Base-by-base conservation (phyloP, 1,140 invertebrate genomes). In the Chironomus striatipennis region DNA sequence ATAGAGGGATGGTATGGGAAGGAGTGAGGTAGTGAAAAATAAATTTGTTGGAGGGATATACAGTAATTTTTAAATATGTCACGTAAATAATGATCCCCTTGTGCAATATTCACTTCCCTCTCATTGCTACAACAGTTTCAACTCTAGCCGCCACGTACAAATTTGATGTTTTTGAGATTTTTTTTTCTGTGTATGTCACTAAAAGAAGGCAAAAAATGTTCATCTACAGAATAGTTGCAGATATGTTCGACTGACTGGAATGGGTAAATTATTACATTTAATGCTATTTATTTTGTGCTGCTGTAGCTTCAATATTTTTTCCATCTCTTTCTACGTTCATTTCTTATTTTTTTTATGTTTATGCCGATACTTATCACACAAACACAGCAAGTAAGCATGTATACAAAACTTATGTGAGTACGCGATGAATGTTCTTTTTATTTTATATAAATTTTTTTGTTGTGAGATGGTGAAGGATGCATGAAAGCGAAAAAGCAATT, bases 31-130 rank as follows among this genome's bases (percentile, higher is more conserved):
- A 65, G n/a, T 15, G 17, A 65, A 67, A 8, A 67, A 2, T 20
- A 3, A 3, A 6, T 18, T 20, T 70, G 65, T 34, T 34, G 15
- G 42, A 18, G 42, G 34, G 42, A n/a, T 15, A 73, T 12, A 73
- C 42, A 17, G 24, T 75, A 75, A 75, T 75, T 75, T 75, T 73
- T 75, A 75, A 75, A 75, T 75, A 64, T 75, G 75, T 75, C 75
- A 75, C 75, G 75, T 75, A 75, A 75, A 42, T 73, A 75, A 75
- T 70, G 70, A 75, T 70, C 43, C 75, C 72, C 75, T 65, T 75
- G 75, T 75, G 75, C 75, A 75, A 75, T 73, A 75, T 75, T 75
- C 75, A 75, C 75, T 75, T 75, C 24, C 24, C 24, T 34, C n/a
- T n/a, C n/a, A n/a, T n/a, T n/a, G n/a, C n/a, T n/a, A n/a, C n/a